Base-by-base conservation (phyloP, 2,797 vertebrate genomes). In the Hypotaenidia okinawae region DNA sequence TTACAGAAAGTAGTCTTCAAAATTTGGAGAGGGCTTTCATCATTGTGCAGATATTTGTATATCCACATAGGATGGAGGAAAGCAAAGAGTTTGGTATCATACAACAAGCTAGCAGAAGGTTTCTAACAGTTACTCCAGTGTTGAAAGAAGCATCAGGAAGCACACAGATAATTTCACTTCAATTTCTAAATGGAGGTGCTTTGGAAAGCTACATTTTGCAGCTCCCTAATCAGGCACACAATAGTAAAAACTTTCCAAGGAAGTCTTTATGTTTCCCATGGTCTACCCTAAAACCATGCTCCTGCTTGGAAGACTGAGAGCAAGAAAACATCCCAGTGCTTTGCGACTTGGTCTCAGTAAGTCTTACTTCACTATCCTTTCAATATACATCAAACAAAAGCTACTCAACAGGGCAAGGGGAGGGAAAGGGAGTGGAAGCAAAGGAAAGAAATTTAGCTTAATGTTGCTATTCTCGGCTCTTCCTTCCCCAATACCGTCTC, bases 331-430 rank as follows among this genome's bases (percentile, higher is more conserved):
- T 30, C 12, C 22, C 19, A 73, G 1, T 8, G 21, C 13, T 87
- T 70, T 54, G 25, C 6, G 17, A 78, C 13, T 43, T 64, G 16
- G 16, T 62, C 37, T 58, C 32, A 49, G 6, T 19, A 77, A 39
- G 25, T 57, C 62, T 59, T 62, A 61, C 6, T 84, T 84, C 22
- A 33, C 9, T 25, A 12, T 54, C 15, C 16, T 83, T 85, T 75
- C 37, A 84, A 73, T 10, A 77, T 8, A 73, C 5, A 37, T 30
- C 43, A 84, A 75, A 58, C 8, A 47, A 52, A 78, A 62, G 30
- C 17, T n/a, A 37, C 18, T 45, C 39, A 73, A 16, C 0, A 0
- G 14, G 12, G 24, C 12, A 59, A 13, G 2, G 28, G 15, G 9
- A 59, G 8, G 10, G 33, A 62, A 79, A 72, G 16, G 7, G 23